These are phyloP conservation scores for Beris chalybata DNA, from an alignment of 2,888 invertebrate species.

Conservation along the genomic window DNA sequence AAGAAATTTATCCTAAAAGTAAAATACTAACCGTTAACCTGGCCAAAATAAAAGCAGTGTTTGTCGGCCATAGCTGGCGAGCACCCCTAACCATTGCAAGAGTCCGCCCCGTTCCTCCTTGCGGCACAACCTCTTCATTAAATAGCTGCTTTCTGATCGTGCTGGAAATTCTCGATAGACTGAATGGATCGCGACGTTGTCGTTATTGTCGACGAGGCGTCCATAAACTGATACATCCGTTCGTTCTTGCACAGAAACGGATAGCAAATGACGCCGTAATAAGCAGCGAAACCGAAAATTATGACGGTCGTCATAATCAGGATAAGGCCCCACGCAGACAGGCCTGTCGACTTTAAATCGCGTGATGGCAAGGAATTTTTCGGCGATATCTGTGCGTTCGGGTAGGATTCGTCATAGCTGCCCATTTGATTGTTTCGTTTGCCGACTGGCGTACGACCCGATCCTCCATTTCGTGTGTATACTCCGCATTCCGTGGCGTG, in stretches of 20 bases:
- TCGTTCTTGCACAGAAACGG: constrained; percentile 62
- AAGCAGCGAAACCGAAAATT: constrained; percentile 59
- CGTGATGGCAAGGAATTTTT: background rate
- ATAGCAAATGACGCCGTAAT: constrained; percentile 69
- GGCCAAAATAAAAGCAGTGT: no score
- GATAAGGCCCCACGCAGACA: constrained; percentile 69
- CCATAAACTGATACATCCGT: constrained; percentile 55
- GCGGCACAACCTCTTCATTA: constrained; percentile 1
- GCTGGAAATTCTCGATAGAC: constrained; percentile 52
- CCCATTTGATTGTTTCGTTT: background rate
- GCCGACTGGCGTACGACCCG: background rate
- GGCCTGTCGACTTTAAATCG: constrained; percentile 46
- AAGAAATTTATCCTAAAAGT: background rate
- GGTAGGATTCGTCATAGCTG: constrained; percentile 11
- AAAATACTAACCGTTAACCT: no score
- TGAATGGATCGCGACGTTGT: constrained; percentile 55
- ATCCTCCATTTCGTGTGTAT: constrained; percentile 36
- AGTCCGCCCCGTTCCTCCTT: background rate
- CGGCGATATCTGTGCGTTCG: background rate
- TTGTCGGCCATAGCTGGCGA: no score
- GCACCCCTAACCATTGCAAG: no score
- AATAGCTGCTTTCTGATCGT: constrained; percentile 14
- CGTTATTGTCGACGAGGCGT: constrained; percentile 54
- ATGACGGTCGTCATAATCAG: constrained; percentile 60
- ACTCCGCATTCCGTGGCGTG: constrained; percentile 42